Conservation (phyloP, 1,140 invertebrate species). For the Aphelenchoides besseyi region DNA sequence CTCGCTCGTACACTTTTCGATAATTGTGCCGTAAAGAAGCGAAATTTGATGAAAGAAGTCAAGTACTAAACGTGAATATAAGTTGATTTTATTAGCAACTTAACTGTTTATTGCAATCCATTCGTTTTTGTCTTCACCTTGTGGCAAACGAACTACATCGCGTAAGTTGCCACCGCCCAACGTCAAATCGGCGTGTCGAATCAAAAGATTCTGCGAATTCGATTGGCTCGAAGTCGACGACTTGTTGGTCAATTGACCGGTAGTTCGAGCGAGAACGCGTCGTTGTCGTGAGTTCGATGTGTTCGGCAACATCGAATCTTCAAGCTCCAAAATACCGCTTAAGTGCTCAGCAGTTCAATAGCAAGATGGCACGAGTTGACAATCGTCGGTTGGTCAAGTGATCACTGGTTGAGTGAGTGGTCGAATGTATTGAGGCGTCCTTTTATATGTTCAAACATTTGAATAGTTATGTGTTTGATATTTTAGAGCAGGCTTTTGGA, state of each 20-base stretch:
- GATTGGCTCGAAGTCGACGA: neutral
- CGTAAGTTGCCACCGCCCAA: slow-evolving; percentile 92
- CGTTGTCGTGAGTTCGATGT: neutral
- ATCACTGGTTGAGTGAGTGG: too few relatives aligned
- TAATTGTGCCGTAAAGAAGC: slow-evolving; percentile 98
- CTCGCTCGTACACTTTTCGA: slow-evolving; percentile 96
- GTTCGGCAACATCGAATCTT: neutral
- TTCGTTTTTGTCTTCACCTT: slow-evolving; percentile 98
- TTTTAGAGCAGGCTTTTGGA: too few relatives aligned
- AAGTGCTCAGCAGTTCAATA: too few relatives aligned
- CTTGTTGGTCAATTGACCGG: neutral
- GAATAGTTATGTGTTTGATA: too few relatives aligned
- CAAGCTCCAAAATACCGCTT: too few relatives aligned
- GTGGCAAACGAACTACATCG: slow-evolving; percentile 89
- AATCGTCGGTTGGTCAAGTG: too few relatives aligned
- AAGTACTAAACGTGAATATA: slow-evolving; percentile 73
- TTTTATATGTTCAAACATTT: too few relatives aligned
- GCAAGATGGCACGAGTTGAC: too few relatives aligned
- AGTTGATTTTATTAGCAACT: slow-evolving; percentile 61
- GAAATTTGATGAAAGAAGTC: slow-evolving; percentile 99
- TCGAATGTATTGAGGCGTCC: too few relatives aligned
- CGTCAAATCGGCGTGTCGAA: slow-evolving; percentile 86
- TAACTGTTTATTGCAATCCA: slow-evolving; percentile 99
- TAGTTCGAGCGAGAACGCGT: neutral
- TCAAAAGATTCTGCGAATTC: neutral